phyloP scores from a whole-genome alignment of 2,888 invertebrate genomes.

The Cecidostiba fungosa region DNA sequence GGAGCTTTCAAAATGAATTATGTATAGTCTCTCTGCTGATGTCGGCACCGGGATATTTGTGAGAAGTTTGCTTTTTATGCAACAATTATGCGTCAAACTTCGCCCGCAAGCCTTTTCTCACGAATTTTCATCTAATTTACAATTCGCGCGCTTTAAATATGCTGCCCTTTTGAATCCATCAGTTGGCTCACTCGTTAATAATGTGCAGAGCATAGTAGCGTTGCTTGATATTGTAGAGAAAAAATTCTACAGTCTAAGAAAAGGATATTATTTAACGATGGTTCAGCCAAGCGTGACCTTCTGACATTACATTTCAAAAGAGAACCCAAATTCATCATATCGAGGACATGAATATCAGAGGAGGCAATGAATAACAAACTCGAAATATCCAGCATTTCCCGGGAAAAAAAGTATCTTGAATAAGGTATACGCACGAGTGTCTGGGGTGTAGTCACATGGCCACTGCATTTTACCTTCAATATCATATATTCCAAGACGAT shows the following conservation, averaged over 20 bases:
- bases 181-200: background rate
- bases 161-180: background rate
- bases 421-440: constrained; percentile 4
- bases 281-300: no score
- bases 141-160: background rate
- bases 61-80: background rate
- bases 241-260: no score
- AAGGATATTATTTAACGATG: no score
- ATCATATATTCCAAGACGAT: no score
- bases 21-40: background rate
- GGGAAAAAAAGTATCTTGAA: background rate
- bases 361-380: background rate
- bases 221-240: no score
- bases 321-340: constrained; percentile 26
- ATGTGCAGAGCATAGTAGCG: no score
- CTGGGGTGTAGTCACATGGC: constrained; percentile 6
- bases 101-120: background rate
- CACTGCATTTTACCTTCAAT: background rate
- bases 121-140: background rate
- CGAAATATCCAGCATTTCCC: background rate
- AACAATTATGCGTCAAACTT: background rate
- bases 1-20: background rate
- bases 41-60: background rate
- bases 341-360: background rate
- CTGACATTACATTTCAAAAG: constrained; percentile 19